These are phyloP conservation scores for Dasypolia templi DNA, from an alignment of 2,888 invertebrate species.

Conservation along the genomic window DNA sequence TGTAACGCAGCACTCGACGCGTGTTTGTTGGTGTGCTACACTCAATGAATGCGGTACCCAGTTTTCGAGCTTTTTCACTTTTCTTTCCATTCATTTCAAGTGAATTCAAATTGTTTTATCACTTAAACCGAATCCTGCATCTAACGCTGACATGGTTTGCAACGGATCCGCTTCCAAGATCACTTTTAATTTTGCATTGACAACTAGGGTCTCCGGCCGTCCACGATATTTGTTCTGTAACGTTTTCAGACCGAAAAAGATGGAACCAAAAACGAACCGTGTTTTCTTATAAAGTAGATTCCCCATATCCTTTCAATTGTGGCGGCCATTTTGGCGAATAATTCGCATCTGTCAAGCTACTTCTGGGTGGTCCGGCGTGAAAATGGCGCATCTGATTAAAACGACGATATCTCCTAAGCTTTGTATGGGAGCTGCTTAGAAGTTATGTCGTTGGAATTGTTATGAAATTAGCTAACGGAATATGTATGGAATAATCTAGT, in stretches of 20 bases:
- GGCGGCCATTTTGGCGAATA: no score
- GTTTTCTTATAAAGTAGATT: neutral
- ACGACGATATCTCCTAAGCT: no score
- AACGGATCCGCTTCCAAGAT: conserved; percentile 59
- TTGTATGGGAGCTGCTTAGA: no score
- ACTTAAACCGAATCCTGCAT: conserved; percentile 58
- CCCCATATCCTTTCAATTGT: no score
- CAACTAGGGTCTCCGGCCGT: neutral
- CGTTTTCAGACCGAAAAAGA: no score
- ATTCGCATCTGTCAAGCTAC: no score
- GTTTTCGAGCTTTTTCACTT: neutral
- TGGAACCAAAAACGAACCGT: conserved; percentile 55
- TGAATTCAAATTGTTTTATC: conserved; percentile 51
- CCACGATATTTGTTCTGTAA: conserved; percentile 22
- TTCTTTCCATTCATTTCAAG: neutral
- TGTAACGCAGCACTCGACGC: neutral
- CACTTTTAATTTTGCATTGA: conserved; percentile 46
- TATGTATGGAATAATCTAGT: no score
- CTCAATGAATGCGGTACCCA: no score
- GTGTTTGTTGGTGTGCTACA: neutral
- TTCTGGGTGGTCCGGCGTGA: no score
- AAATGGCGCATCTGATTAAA: no score
- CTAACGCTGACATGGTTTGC: conserved; percentile 60
- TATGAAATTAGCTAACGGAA: no score
- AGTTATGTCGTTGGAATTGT: no score